Base-by-base conservation (phyloP, 2,888 invertebrate genomes). In the Patella depressa region DNA sequence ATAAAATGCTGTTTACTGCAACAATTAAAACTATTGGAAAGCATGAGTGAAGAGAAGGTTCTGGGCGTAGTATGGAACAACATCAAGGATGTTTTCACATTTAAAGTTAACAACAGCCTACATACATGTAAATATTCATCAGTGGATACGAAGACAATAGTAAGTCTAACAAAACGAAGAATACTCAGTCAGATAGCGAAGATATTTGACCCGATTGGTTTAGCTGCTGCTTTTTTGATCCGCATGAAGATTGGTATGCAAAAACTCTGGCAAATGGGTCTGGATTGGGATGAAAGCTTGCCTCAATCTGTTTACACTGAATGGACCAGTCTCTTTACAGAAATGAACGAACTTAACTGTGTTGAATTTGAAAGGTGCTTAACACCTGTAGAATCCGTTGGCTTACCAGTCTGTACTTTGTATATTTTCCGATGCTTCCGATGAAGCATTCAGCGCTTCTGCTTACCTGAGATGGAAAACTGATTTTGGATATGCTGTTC, bases 331-430 rank as follows among this genome's bases (percentile, higher is more conserved):
- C n/a, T 65, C n/a, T 65, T 19, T 65, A 19, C 65, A 19, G 65
- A 65, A 65, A 65, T 65, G 65, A n/a, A 65, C 15, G n/a, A n/a
- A 19, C 19, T 65, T 19, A 65, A 15, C 19, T n/a, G 65, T 65
- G 19, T 65, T 9, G 65, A 65, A 65, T 65, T 65, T 65, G 3
- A 65, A 65, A 65, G 65, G n/a, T 65, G 65, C 12, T 65, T 65
- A 19, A 65, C 65, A 65, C 65, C 19, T 19, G n/a, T 19, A 14
- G 65, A 65, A 65, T n/a, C 19, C 19, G 65, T 65, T 65, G 19
- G 19, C 65, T 65, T 65, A 65, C 65, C n/a, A n/a, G n/a, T n/a
- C 65, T 65, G 65, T 19, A 65, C 65, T 65, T 19, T 65, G 65
- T 65, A 65, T 65, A 65, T 65, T 65, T 65, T 65, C 65, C 19